phyloP scores from a whole-genome alignment of 2,113 vertebrate genomes.

The Ciconia boyciana region DNA sequence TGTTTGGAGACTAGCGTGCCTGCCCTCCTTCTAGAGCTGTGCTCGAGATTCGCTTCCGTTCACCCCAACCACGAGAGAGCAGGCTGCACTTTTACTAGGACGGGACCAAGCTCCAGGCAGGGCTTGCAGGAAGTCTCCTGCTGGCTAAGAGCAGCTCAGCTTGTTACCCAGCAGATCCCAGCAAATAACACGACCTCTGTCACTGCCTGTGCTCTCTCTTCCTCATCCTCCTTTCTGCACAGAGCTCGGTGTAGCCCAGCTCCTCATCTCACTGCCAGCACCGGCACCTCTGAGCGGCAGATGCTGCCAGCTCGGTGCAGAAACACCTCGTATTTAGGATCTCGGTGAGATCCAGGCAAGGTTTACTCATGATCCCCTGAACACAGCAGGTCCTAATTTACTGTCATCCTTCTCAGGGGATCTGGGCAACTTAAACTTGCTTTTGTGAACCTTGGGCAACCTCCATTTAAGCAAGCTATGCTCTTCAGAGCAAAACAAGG shows the following conservation, averaged over 20 bases:
- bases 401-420: neutral
- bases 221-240: neutral
- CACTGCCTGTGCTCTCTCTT: neutral
- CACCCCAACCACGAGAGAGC: neutral
- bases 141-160: neutral
- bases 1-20: neutral
- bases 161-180: neutral
- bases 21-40: neutral
- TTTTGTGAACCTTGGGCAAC: neutral
- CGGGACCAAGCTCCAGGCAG: neutral
- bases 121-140: neutral
- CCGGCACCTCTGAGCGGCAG: fast-evolving
- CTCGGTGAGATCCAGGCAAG: neutral
- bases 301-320: neutral
- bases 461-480: neutral
- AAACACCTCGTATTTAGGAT: neutral
- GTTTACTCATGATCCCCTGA: neutral
- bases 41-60: neutral
- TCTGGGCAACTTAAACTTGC: neutral
- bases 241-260: neutral
- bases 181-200: neutral
- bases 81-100: too few species aligned
- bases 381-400: neutral
- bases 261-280: neutral
- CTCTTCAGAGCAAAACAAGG: neutral